Conservation (phyloP, 2,797 vertebrate species). For the Pygocentrus nattereri region DNA sequence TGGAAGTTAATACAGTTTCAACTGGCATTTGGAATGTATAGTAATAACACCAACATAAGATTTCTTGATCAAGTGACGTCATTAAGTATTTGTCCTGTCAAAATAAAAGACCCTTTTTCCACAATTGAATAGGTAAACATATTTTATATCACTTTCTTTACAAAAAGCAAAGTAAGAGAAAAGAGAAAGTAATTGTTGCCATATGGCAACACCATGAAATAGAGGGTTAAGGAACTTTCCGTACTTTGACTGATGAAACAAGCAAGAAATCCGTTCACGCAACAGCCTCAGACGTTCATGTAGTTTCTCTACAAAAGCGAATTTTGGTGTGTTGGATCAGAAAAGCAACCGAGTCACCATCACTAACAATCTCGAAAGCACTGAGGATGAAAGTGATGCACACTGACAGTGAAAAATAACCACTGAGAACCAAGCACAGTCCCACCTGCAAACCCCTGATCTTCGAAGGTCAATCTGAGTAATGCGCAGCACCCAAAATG, state of each 20-base stretch:
- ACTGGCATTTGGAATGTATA: no score
- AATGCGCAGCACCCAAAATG: background rate
- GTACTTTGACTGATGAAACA: background rate
- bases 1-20: no score
- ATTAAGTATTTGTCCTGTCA: no score
- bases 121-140: no score
- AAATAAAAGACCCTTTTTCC: no score
- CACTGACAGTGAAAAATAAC: slow-evolving; percentile 9
- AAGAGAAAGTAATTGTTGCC: no score
- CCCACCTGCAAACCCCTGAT: slow-evolving; percentile 16
- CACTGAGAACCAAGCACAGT: background rate
- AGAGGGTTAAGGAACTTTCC: background rate
- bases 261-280: no score
- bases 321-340: background rate
- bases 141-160: no score
- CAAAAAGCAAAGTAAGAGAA: no score
- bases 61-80: no score
- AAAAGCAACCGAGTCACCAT: background rate
- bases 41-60: no score
- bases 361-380: background rate
- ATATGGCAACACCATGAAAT: no score
- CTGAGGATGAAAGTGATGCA: background rate
- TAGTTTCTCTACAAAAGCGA: background rate
- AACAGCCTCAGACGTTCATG: background rate
- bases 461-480: background rate